Evolutionary conservation across 2,888 invertebrate genomes (phyloP).

Genomic region (Phyto melanocephala): DNA sequence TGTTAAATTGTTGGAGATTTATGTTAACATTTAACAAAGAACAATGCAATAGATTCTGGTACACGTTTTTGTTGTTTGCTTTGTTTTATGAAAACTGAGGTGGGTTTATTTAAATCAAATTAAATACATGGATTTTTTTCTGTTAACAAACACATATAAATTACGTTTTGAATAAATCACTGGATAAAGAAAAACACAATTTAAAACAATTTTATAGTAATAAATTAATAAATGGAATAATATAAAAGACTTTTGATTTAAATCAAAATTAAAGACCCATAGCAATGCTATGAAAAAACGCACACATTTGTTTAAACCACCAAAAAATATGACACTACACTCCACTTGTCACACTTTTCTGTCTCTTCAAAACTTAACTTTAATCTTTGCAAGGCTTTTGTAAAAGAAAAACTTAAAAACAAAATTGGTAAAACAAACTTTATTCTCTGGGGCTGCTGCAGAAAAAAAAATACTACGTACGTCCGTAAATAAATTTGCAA

Average conservation of each 20-base stretch:
- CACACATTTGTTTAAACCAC: not conserved
- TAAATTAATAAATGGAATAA: not conserved
- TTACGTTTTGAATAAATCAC: constrained; percentile 46
- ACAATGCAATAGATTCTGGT: constrained; percentile 4
- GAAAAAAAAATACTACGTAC: not conserved
- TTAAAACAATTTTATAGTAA: not conserved
- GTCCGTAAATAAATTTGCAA: constrained; percentile 37
- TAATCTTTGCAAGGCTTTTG: not conserved
- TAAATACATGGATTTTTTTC: constrained; percentile 10
- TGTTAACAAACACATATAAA: constrained; percentile 22
- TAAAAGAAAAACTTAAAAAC: constrained; percentile 17
- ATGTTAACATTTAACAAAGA: constrained; percentile 53
- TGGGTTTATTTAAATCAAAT: constrained; percentile 28
- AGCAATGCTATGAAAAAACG: no score
- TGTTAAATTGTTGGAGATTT: constrained; percentile 49
- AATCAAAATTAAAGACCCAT: no score
- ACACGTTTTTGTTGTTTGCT: not conserved
- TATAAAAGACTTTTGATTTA: no score
- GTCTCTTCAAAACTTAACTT: not conserved
- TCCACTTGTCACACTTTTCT: constrained; percentile 11
- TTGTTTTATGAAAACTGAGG: constrained; percentile 1
- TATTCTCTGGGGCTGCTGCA: constrained; percentile 15
- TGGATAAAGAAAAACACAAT: not conserved
- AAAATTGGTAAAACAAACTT: not conserved
- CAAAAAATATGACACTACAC: not conserved